These are phyloP conservation scores for Crypturellus undulatus DNA, from an alignment of 2,113 vertebrate genomes.

Conservation along the genomic window DNA sequence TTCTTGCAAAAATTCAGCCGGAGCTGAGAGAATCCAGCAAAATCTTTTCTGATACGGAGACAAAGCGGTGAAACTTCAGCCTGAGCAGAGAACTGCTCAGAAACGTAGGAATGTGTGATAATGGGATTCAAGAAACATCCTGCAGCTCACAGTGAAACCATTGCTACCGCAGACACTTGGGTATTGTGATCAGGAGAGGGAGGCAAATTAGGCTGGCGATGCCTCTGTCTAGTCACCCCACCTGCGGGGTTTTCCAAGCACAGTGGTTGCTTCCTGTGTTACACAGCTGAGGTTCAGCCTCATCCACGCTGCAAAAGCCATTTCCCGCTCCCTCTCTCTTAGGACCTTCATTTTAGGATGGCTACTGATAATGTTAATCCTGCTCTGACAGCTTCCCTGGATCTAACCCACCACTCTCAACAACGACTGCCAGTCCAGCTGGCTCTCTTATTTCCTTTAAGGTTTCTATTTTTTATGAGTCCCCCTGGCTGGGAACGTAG, in stretches of 20 bases:
- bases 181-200: background rate
- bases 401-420: background rate
- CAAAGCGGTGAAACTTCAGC: background rate
- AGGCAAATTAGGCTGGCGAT: background rate
- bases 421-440: background rate
- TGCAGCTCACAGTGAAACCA: background rate
- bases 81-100: background rate
- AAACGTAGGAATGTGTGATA: background rate
- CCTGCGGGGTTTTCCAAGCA: background rate
- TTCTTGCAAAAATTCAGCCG: background rate
- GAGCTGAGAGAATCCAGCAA: background rate
- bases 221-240: background rate
- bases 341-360: background rate
- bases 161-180: background rate
- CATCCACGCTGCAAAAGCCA: background rate
- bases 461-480: background rate
- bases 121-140: background rate
- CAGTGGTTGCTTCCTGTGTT: background rate
- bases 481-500: background rate
- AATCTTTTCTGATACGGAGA: background rate
- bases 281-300: background rate
- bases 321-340: background rate
- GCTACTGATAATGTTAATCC: background rate
- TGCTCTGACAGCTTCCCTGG: background rate
- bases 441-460: conserved; percentile 7